These are phyloP conservation scores for Hydractinia echinata DNA, from an alignment of 30 jellyfish, hydroid and myxozoan species.

Conservation along the genomic window DNA sequence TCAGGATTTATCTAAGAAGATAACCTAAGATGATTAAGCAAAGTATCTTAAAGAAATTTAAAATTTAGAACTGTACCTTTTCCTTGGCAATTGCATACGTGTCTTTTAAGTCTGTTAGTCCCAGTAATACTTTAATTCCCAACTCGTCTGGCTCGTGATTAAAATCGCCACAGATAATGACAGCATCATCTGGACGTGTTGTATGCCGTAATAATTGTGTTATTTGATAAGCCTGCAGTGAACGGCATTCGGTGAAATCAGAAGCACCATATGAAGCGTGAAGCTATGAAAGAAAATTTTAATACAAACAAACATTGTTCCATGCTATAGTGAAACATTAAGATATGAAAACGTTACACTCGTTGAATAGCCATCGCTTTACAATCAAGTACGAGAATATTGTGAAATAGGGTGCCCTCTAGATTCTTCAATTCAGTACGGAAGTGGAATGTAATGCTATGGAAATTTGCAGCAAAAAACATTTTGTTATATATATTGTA, in stretches of 20 bases:
- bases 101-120: conserved; percentile 44
- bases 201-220: conserved; percentile 48
- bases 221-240: conserved; percentile 62
- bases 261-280: conserved; percentile 70
- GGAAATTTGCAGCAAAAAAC: no score
- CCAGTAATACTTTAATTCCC: conserved; percentile 51
- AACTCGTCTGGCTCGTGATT: conserved; percentile 64
- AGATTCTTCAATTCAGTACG: no score
- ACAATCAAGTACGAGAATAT: no score
- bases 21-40: background rate
- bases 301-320: no score
- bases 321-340: no score
- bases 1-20: background rate
- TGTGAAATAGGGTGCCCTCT: no score
- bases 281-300: conserved; percentile 25
- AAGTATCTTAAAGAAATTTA: background rate
- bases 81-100: conserved; percentile 42
- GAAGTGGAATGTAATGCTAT: no score
- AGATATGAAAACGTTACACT: no score
- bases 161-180: conserved; percentile 79
- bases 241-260: conserved; percentile 58
- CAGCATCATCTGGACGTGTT: conserved; percentile 71
- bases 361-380: no score
- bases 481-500: background rate
- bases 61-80: conserved; percentile 28